These are phyloP conservation scores for Andricus quercusramuli DNA, from an alignment of 2,888 invertebrate species.

Conservation along the genomic window DNA sequence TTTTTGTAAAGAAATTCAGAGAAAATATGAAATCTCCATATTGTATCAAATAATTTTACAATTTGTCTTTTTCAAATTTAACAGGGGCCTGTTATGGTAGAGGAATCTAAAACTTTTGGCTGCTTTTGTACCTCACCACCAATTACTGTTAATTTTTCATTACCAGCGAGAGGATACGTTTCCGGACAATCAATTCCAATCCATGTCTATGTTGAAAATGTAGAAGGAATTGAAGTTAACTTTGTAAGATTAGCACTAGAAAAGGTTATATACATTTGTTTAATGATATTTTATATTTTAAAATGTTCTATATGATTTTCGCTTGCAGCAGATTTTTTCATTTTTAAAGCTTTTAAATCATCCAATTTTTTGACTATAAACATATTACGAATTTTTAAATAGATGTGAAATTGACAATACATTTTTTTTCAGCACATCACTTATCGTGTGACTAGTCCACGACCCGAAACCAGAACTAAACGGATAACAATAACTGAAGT, in stretches of 20 bases:
- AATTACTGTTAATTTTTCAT: conserved; percentile 83
- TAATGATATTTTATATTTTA: conserved; percentile 23
- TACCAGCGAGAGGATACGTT: conserved; percentile 88
- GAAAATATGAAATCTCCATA: too few species aligned
- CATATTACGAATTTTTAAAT: too few species aligned
- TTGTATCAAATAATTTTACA: neutral
- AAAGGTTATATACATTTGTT: conserved; percentile 80
- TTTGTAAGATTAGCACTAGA: conserved; percentile 83
- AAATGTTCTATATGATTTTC: too few species aligned
- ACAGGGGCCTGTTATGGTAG: conserved; percentile 84
- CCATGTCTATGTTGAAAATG: conserved; percentile 87
- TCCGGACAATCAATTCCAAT: conserved; percentile 88
- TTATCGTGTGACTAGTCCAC: conserved; percentile 84
- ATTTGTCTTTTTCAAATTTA: conserved; percentile 48
- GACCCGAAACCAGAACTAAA: conserved; percentile 81
- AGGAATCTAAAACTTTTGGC: conserved; percentile 88
- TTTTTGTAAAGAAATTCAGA: too few species aligned
- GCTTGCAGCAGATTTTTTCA: too few species aligned
- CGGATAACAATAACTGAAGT: conserved; percentile 80
- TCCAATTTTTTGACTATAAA: too few species aligned
- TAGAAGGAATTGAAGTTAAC: conserved; percentile 85
- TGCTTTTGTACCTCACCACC: conserved; percentile 88
- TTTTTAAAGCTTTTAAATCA: too few species aligned
- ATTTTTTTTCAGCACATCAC: conserved; percentile 80
- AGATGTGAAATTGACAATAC: too few species aligned